phyloP scores from a whole-genome alignment of 2,888 invertebrate genomes.

The Caenorhabditis drosophilae region DNA sequence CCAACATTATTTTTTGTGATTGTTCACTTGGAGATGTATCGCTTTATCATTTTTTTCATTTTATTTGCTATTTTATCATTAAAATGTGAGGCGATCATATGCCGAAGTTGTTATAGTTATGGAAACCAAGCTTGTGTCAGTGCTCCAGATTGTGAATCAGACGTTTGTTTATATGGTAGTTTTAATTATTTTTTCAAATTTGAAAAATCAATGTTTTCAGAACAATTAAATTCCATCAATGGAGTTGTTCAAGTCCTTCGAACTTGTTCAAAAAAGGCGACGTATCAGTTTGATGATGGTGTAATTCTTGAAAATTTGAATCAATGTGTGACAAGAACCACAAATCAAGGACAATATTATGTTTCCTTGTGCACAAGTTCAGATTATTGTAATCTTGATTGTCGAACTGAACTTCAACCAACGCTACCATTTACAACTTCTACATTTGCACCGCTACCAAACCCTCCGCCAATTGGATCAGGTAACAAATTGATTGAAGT shows the following conservation, averaged over 20 bases:
- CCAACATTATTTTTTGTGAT: neutral
- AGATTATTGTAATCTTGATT: constrained; percentile 41
- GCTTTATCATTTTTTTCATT: neutral
- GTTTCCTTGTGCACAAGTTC: constrained; percentile 33
- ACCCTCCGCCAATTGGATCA: constrained; percentile 14
- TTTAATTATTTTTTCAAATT: neutral
- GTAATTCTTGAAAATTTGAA: constrained; percentile 19
- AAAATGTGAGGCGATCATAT: constrained; percentile 18
- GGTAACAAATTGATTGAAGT: constrained; percentile 11
- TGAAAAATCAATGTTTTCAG: constrained; percentile 6
- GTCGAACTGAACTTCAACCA: constrained; percentile 19
- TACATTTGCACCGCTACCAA: neutral
- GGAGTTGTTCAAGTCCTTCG: constrained; percentile 27
- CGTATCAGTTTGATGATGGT: constrained; percentile 39
- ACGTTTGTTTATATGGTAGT: constrained; percentile 30
- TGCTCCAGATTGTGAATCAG: constrained; percentile 38
- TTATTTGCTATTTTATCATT: neutral
- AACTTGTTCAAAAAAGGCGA: constrained; percentile 23
- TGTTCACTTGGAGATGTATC: constrained; percentile 1
- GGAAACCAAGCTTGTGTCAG: constrained; percentile 45
- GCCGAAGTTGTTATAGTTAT: constrained; percentile 43
- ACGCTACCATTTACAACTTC: constrained; percentile 5
- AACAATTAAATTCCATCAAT: constrained; percentile 24
- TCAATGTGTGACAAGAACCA: constrained; percentile 35
- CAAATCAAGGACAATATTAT: constrained; percentile 24